These are phyloP conservation scores for Burhinus oedicnemus DNA, from an alignment of 2,113 vertebrate species.

Conservation along the genomic window DNA sequence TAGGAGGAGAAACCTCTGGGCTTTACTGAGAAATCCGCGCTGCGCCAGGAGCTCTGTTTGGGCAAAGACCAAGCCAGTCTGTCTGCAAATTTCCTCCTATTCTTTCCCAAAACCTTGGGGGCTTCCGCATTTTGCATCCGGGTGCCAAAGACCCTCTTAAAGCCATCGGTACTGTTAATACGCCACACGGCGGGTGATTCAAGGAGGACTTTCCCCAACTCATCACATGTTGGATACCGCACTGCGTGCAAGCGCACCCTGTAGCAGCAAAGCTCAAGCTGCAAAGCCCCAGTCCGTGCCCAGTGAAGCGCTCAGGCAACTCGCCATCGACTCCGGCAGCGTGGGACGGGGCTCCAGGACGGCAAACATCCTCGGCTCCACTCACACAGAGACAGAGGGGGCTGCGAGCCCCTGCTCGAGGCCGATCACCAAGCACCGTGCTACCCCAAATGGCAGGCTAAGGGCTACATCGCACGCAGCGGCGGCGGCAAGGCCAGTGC, in stretches of 20 bases:
- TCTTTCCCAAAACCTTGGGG: neutral
- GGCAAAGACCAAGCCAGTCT: neutral
- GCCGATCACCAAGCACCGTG: neutral
- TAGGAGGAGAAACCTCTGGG: neutral
- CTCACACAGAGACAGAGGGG: neutral
- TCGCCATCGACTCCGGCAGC: fast-evolving
- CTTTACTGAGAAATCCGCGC: neutral
- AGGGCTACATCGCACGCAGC: neutral
- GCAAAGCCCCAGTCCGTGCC: neutral
- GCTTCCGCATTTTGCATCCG: neutral
- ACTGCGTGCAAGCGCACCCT: fast-evolving
- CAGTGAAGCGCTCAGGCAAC: neutral
- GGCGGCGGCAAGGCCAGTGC: neutral
- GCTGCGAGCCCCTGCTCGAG: neutral
- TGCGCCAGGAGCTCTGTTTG: neutral
- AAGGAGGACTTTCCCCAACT: fast-evolving
- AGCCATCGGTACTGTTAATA: neutral
- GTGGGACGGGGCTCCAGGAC: neutral
- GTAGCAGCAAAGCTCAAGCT: neutral
- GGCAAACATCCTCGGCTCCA: neutral
- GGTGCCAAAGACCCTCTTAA: neutral
- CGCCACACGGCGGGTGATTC: fast-evolving
- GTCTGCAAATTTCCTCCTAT: neutral
- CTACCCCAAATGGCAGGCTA: neutral
- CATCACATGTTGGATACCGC: fast-evolving